Evolutionary conservation across 1,140 invertebrate species (phyloP).

Genomic region (Drosophila ogumai): DNA sequence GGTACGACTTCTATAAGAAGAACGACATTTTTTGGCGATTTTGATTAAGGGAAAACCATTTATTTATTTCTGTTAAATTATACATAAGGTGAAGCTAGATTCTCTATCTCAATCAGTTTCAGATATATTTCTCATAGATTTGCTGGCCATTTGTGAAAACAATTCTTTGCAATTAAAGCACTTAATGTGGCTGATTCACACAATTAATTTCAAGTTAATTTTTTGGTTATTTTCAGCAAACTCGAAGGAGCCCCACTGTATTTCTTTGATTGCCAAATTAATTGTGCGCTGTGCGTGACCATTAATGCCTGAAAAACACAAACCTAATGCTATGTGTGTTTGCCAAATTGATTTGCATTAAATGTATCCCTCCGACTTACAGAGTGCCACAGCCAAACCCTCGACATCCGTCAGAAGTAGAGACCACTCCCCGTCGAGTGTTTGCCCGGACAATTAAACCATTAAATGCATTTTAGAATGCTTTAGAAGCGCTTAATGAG

Average conservation of each 20-base stretch:
- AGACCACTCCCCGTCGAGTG: slow-evolving; percentile 37
- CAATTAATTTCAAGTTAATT: background rate
- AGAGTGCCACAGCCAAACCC: slow-evolving; percentile 17
- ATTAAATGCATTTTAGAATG: slow-evolving; percentile 59
- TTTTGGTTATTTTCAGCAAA: background rate
- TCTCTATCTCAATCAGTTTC: too few species aligned
- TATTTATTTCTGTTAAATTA: too few species aligned
- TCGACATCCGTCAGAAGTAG: slow-evolving; percentile 18
- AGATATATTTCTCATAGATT: background rate
- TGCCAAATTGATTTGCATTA: slow-evolving; percentile 46
- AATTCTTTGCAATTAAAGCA: background rate
- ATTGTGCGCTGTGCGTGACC: slow-evolving; percentile 33
- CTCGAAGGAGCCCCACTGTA: slow-evolving; percentile 4
- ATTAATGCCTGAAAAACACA: slow-evolving; percentile 14
- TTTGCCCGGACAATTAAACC: slow-evolving; percentile 48
- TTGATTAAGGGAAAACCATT: too few species aligned
- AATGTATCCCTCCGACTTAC: slow-evolving; percentile 1
- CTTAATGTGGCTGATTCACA: background rate
- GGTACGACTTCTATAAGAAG: slow-evolving; percentile 1
- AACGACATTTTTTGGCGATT: background rate
- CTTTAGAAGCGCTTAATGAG: slow-evolving; percentile 53
- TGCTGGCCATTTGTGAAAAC: background rate
- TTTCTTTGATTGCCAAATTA: slow-evolving; percentile 32
- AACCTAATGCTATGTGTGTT: slow-evolving; percentile 3
- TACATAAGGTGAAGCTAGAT: too few species aligned